Base-by-base conservation (phyloP, 1,140 invertebrate species). In the Tetramorium alpestre region DNA sequence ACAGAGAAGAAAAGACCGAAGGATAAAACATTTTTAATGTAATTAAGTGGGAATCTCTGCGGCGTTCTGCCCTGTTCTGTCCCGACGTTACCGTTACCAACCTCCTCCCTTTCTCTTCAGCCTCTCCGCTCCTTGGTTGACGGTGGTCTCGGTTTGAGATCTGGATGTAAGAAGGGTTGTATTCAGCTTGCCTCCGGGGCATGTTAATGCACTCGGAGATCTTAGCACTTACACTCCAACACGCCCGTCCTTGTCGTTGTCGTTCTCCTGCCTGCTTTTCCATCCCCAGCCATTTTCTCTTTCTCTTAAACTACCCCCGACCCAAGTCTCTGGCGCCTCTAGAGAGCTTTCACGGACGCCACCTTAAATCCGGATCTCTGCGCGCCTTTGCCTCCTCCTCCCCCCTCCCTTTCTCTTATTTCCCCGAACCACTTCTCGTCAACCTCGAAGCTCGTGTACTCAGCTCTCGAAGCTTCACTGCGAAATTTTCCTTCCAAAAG, bases 201-300 rank as follows among this genome's bases (percentile, higher is more conserved):
- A 95, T 95, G 94, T 95, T 95, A 95, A 95, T 95, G 95, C 94
- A 95, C 95, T 95, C 93, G 89, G 85, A 95, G 94, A 95, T 95
- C 95, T 95, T 95, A 95, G 95, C 94, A 95, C 94, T 95, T 95
- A 95, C 95, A 95, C 95, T 95, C 95, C 87, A 94, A 95, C 94
- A 95, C 94, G 94, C 94, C 90, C 88, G 91, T 88, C 84, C 81
- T 90, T 77, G 77, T 85, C 88, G 85, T 86, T 77, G 87, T 89
- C 82, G 87, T 92, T 88, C 89, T 89, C 87, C 85, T 28, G 76
- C 84, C 76, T 85, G 78, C 89, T 81, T 89, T 87, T 88, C 91
- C 88, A 77, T 88, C 90, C 85, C 87, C 88, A 91, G 86, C 91
- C 91, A 93, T 94, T 95, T 94, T 95, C 94, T 95, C 94, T 94